phyloP scores from a whole-genome alignment of 2,797 vertebrate species.

The Astyanax mexicanus region DNA sequence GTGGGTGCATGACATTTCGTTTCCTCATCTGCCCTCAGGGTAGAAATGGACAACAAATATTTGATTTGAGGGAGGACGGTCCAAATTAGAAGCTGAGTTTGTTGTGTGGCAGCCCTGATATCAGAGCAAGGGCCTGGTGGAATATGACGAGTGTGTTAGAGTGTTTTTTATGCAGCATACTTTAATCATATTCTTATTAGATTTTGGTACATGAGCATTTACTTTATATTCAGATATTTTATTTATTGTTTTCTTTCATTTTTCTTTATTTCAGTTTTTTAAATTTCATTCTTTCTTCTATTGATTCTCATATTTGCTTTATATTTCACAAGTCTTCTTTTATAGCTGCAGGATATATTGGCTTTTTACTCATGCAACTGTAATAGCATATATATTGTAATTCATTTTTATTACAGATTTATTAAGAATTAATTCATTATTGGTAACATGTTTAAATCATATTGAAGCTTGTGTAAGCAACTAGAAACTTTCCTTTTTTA shows the following conservation, averaged over 20 bases:
- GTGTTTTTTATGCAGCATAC: not conserved
- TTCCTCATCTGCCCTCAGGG: slow-evolving; percentile 33
- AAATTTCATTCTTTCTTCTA: too few species aligned
- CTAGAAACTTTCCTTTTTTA: too few species aligned
- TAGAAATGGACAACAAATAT: slow-evolving; percentile 36
- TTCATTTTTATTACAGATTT: too few species aligned
- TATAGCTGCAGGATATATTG: too few species aligned
- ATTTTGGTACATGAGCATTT: not conserved
- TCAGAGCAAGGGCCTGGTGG: not conserved
- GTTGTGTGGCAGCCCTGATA: slow-evolving; percentile 3
- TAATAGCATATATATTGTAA: too few species aligned
- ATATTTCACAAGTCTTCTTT: too few species aligned
- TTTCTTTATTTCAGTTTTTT: too few species aligned
- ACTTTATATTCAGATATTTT: not conserved
- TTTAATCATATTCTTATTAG: not conserved
- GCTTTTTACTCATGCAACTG: too few species aligned
- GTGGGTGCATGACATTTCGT: slow-evolving; percentile 44
- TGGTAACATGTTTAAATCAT: too few species aligned
- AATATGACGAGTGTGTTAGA: not conserved
- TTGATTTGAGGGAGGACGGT: slow-evolving; percentile 3
- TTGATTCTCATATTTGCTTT: too few species aligned
- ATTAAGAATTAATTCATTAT: too few species aligned
- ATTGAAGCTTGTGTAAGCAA: too few species aligned
- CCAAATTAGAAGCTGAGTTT: slow-evolving; percentile 8
- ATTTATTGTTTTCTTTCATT: not conserved